These are phyloP conservation scores for Lagodon rhomboides DNA, from an alignment of 2,797 vertebrate species.

Conservation along the genomic window DNA sequence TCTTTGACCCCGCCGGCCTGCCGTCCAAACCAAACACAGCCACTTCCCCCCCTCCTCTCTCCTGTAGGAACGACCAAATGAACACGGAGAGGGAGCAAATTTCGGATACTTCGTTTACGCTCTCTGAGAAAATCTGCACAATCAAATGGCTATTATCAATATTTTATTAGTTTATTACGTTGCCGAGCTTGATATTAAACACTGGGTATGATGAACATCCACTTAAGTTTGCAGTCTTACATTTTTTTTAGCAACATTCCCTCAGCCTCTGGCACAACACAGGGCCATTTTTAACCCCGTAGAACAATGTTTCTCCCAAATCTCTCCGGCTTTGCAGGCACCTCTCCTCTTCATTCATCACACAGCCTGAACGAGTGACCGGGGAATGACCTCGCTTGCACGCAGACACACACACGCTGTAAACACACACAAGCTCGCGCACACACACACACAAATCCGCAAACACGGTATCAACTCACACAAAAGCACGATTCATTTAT, in stretches of 20 bases:
- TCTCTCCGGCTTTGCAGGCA: constrained; percentile 82
- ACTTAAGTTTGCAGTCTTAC: constrained; percentile 59
- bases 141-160: constrained; percentile 66
- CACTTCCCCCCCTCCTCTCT: constrained; percentile 54
- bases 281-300: constrained; percentile 81
- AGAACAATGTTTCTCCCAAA: constrained; percentile 85
- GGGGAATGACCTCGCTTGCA: constrained; percentile 80
- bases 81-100: constrained; percentile 10
- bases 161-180: constrained; percentile 77
- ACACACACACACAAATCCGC: constrained; percentile 58
- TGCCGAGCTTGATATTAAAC: constrained; percentile 62
- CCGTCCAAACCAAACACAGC: constrained; percentile 67
- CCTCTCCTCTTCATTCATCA: constrained; percentile 86
- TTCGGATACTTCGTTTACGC: constrained; percentile 43
- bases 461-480: constrained; percentile 79
- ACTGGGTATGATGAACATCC: constrained; percentile 74
- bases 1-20: constrained; percentile 71
- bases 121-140: constrained; percentile 51
- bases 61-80: constrained; percentile 46
- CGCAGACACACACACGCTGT: constrained; percentile 41
- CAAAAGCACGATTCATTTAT: constrained; percentile 81
- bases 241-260: constrained; percentile 62
- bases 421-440: constrained; percentile 31
- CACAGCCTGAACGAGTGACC: constrained; percentile 84
- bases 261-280: constrained; percentile 77